phyloP scores from a whole-genome alignment of 1,140 invertebrate species.

The Drosophila leontia region DNA sequence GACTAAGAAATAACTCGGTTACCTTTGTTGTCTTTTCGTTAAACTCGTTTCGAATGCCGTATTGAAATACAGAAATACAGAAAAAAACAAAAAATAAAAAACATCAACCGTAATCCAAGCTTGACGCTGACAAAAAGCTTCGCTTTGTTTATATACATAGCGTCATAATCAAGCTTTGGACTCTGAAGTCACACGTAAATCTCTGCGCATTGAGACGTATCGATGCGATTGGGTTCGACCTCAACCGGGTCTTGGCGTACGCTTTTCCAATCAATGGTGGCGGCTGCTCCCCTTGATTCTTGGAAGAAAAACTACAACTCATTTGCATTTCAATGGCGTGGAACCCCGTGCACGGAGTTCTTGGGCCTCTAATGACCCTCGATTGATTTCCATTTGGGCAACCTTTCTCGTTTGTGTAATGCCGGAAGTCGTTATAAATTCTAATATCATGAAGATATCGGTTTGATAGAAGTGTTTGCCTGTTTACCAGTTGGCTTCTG shows the following conservation, averaged over 20 bases:
- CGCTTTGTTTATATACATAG: conserved; percentile 47
- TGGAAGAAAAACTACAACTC: conserved; percentile 23
- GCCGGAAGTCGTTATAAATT: conserved; percentile 45
- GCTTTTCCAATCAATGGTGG: conserved; percentile 31
- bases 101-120: conserved; percentile 45
- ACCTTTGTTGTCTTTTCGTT: conserved; percentile 29
- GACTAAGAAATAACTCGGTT: conserved; percentile 39
- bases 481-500: conserved; percentile 15
- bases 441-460: conserved; percentile 26
- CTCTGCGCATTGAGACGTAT: conserved; percentile 38
- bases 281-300: conserved; percentile 9
- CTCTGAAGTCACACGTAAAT: conserved; percentile 40
- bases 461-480: conserved; percentile 5
- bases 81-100: conserved; percentile 14
- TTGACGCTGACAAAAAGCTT: conserved; percentile 48
- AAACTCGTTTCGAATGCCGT: conserved; percentile 42
- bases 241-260: conserved; percentile 12
- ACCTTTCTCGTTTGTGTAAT: conserved; percentile 36
- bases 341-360: conserved; percentile 16
- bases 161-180: conserved; percentile 44
- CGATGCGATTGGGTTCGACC: conserved; percentile 17
- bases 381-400: conserved; percentile 33
- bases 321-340: conserved; percentile 55
- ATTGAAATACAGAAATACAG: conserved; percentile 33
- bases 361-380: conserved; percentile 21